Base-by-base conservation (phyloP, 2,888 invertebrate genomes). In the Ochropleura plecta region DNA sequence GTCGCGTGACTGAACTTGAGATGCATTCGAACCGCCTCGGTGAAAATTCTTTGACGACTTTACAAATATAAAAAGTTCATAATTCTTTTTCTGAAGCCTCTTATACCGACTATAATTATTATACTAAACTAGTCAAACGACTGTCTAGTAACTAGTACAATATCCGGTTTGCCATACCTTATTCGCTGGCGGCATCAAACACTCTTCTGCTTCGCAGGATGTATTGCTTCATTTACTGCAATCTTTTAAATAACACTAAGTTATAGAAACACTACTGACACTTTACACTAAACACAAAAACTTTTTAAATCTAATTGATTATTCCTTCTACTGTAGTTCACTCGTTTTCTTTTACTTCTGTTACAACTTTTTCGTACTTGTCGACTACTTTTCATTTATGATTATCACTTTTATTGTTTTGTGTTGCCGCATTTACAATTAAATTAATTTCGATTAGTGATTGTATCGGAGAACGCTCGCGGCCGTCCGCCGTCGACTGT, bases 131-230 rank as follows among this genome's bases (percentile, higher is more conserved):
- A 94, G 95, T 94, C 93, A 86, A 90, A 90, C 94, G 80, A 93
- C 92, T 93, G 91, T 92, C 90, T 92, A 88, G 88, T 88, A 85
- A 88, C 91, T 92, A 92, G 93, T 93, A 93, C 89, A 91, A 93
- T 94, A 95, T 95, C 95, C 95, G 95, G 95, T 96, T 96, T 93
- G 87, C 86, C 92, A 91, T 96, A 96, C 96, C 96, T 96, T 95
- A 92, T 93, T 93, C 92, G 91, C 91, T 93, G 92, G 92, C 93
- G 92, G 92, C 93, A 93, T 94, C 92, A 91, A 95, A 94, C 93
- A 93, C 93, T 94, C 93, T 91, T 90, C 90, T 88, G 86, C 88
- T 83, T 88, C 85, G 86, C 87, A 87, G 87, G 82, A 86, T 91
- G 82, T 89, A 82, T 89, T 88, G 89, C 89, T 91, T 93, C 92